Evolutionary conservation across 92 coral and sea anemone genomes (phyloP).

Genomic region (Ricordea florida): DNA sequence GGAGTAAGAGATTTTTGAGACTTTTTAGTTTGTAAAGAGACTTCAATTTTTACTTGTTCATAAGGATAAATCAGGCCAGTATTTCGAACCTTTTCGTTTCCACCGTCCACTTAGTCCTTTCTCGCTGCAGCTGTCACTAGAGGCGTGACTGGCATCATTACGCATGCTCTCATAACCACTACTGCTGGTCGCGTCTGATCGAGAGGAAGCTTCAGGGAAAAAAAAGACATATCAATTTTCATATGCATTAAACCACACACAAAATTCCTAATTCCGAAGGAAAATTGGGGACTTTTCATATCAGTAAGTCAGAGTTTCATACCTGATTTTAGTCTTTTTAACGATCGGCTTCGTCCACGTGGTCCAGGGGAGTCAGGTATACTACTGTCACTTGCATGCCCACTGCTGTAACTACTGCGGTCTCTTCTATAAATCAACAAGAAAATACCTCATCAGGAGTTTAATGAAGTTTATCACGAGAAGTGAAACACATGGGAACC

Average conservation of each 20-base stretch:
- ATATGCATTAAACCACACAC: neutral
- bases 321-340: slow-evolving; percentile 82
- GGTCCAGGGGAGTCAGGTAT: slow-evolving; percentile 84
- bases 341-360: slow-evolving; percentile 70
- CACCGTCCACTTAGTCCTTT: slow-evolving; percentile 70
- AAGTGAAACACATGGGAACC: no score
- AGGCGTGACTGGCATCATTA: slow-evolving; percentile 88
- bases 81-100: slow-evolving; percentile 63
- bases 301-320: neutral
- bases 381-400: slow-evolving; percentile 98
- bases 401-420: slow-evolving; percentile 93
- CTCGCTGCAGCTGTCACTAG: slow-evolving; percentile 96
- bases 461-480: no score
- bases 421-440: slow-evolving; percentile 54
- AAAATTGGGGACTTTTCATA: neutral
- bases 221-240: neutral
- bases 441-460: no score
- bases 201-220: slow-evolving; percentile 61
- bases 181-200: slow-evolving; percentile 97
- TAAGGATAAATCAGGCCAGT: no score
- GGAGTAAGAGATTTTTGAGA: no score
- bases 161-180: slow-evolving; percentile 99
- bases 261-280: neutral
- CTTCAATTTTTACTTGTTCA: no score
- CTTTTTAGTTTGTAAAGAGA: no score